A percentile compares a stretch with the other conserved stretches of the same genome.
These are phyloP conservation scores for Alaudala cheleensis DNA, from an alignment of 2,113 vertebrate genomes.

Conservation along the genomic window DNA sequence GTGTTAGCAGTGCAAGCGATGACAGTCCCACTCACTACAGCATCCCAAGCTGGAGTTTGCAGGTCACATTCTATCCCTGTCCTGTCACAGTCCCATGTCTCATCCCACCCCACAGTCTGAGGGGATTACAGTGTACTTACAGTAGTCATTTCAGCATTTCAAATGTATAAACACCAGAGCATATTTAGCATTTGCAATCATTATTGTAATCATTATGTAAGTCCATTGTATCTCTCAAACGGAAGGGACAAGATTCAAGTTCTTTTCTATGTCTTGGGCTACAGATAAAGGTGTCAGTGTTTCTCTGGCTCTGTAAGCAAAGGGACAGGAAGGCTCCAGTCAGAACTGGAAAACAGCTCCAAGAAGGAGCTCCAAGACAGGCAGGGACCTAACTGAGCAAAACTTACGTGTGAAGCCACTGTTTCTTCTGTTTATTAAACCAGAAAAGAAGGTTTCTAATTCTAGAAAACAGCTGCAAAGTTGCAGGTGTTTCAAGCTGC, in stretches of 20 bases:
- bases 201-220: background rate
- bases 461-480: background rate
- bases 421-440: background rate
- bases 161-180: background rate
- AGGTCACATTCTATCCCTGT: rapidly evolving
- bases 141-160: background rate
- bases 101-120: rapidly evolving
- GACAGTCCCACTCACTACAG: no score
- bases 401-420: rapidly evolving
- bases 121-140: rapidly evolving
- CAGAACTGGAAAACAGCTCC: background rate
- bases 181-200: background rate
- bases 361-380: background rate
- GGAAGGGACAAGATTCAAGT: background rate
- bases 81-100: background rate
- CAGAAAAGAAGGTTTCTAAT: background rate
- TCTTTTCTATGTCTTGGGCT: background rate
- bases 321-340: background rate
- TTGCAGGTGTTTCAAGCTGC: background rate
- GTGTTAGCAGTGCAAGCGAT: background rate
- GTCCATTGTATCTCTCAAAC: rapidly evolving
- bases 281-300: background rate
- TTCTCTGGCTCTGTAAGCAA: background rate
- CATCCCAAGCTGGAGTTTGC: background rate
- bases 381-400: rapidly evolving